Base-by-base conservation (phyloP, 1,140 invertebrate genomes). In the Zaprionus tsacasi region DNA sequence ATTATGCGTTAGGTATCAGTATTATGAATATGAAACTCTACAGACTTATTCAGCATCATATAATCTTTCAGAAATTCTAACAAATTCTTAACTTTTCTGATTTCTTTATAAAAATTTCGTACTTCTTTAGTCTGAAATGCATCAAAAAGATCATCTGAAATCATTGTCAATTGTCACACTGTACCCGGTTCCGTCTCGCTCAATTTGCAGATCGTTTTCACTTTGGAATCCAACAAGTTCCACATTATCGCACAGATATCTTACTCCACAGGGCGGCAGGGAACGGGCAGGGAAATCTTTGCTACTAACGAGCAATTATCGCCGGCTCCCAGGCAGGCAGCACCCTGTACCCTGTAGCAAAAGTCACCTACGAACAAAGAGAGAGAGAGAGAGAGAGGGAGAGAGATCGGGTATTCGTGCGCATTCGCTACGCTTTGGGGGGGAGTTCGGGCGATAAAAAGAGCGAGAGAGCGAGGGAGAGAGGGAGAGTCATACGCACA, bases 231-330 rank as follows among this genome's bases (percentile, higher is more conserved):
- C 12, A 30, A 55, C 52, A 67, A 56, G 21, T 64, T 38, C 3
- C 57, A 57, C 52, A 64, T 66, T 15, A 52, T 72, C 61, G 38
- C 35, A 6, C 13, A 15, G 30, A 74, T 56, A 74, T 69, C 66
- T 64, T 58, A 43, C 52, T 70, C 25, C 52, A 58, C 58, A 36
- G 65, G 40, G 48, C 64, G 27, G 57, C 48, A 30, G 6, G 40
- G 30, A 65, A 15, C 15, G 40, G 40, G 45, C 45, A 52, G 68
- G 76, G 50, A 87, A 85, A 86, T 82, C 83, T 77, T 86, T 74
- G 83, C 80, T 82, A 89, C 85, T 89, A 89, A 89, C 85, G 86
- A 89, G 86, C 85, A 90, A 89, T 89, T 86, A 89, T 89, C 85
- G 86, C 81, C 81, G 74, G 78, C 81, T 89, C 78, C 81, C 85